phyloP scores from a whole-genome alignment of 2,888 invertebrate genomes.

The Mimachlamys varia region DNA sequence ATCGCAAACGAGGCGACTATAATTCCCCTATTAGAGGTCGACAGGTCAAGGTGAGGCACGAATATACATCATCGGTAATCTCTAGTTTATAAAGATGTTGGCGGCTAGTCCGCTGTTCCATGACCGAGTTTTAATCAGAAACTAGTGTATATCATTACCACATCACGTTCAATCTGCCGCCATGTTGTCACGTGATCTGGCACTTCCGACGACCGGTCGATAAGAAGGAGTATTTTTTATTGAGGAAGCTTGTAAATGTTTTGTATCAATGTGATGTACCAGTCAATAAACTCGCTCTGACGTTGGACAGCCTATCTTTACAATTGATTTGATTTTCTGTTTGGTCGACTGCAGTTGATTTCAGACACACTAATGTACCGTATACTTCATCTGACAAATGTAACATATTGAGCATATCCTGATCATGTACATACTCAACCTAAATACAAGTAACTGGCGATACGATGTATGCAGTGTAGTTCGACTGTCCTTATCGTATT shows the following conservation, averaged over 20 bases:
- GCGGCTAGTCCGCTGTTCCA: neutral
- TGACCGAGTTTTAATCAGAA: neutral
- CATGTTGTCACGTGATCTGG: neutral
- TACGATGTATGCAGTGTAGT: neutral
- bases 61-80: neutral
- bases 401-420: neutral
- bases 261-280: neutral
- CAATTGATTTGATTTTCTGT: conserved; percentile 4
- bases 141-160: neutral
- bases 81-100: neutral
- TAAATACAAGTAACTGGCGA: neutral
- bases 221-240: neutral
- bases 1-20: neutral
- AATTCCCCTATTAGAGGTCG: neutral
- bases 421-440: neutral
- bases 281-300: neutral
- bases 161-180: conserved; percentile 31
- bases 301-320: neutral
- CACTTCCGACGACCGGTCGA: neutral
- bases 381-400: neutral
- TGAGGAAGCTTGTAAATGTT: neutral
- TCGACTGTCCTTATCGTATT: neutral
- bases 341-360: neutral
- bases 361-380: neutral
- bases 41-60: neutral